These are phyloP conservation scores for Tetranychus cinnabarinus DNA, from an alignment of 1,140 invertebrate genomes.

Conservation along the genomic window DNA sequence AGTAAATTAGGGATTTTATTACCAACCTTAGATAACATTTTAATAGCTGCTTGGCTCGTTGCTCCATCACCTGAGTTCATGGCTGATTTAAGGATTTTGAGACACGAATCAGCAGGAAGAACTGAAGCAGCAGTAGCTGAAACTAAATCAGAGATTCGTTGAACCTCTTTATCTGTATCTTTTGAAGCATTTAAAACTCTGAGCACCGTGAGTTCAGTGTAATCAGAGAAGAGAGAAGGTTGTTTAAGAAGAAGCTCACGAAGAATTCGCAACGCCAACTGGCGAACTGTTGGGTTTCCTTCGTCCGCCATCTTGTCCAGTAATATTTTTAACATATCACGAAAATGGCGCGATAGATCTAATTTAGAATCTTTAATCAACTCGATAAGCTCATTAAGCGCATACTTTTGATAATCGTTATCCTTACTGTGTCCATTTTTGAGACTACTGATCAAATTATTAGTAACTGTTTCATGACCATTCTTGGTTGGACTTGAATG, in stretches of 20 bases:
- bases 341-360: not conserved
- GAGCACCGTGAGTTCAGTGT: conserved; percentile 62
- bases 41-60: conserved; percentile 65
- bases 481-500: too few relatives aligned
- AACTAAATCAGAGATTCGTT: conserved; percentile 35
- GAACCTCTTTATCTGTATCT: conserved; percentile 43
- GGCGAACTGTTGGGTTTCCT: conserved; percentile 18
- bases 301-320: conserved; percentile 1
- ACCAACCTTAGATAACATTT: conserved; percentile 58
- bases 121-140: conserved; percentile 42
- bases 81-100: conserved; percentile 45
- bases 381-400: not conserved
- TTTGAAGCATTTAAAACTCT: conserved; percentile 63
- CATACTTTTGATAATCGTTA: not conserved
- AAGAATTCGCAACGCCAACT: conserved; percentile 45
- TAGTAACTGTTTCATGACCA: not conserved
- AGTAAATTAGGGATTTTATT: not conserved
- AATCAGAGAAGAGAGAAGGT: conserved; percentile 47
- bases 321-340: conserved; percentile 1
- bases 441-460: not conserved
- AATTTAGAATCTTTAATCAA: not conserved
- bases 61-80: conserved; percentile 62
- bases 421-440: not conserved
- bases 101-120: conserved; percentile 39
- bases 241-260: conserved; percentile 56